phyloP scores from a whole-genome alignment of 2,797 vertebrate species.

The Brachyrhaphis roseni region DNA sequence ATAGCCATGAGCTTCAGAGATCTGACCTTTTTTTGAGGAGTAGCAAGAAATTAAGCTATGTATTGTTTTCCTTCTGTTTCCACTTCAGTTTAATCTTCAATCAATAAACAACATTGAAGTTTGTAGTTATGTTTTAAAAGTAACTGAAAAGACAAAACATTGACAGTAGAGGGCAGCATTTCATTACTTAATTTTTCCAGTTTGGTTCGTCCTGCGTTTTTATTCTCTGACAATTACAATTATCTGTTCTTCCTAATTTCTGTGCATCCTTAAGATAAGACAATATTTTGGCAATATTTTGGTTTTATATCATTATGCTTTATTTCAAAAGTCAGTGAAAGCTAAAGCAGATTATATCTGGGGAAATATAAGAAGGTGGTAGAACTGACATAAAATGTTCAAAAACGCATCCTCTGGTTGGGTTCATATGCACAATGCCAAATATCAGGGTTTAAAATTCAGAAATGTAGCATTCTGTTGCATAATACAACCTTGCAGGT shows the following conservation, averaged over 20 bases:
- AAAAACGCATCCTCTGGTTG: neutral
- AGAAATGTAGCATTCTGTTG: neutral
- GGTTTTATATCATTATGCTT: neutral
- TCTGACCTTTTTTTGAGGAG: neutral
- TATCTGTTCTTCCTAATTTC: neutral
- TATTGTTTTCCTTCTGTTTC: neutral
- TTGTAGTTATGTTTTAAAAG: neutral
- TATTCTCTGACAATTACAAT: neutral
- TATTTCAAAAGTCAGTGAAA: constrained; percentile 6
- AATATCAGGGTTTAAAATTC: neutral
- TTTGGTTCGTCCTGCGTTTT: neutral
- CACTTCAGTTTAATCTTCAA: neutral
- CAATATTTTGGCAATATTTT: neutral
- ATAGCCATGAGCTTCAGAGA: neutral
- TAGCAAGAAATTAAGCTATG: neutral
- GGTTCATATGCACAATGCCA: neutral
- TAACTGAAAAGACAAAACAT: constrained; percentile 41
- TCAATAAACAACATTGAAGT: neutral
- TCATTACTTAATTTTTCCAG: constrained; percentile 24
- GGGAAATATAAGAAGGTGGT: neutral
- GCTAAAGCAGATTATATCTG: neutral
- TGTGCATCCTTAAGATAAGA: neutral
- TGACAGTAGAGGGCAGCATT: constrained; percentile 69
- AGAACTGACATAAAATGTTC: neutral
- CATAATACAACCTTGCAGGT: neutral